phyloP scores from a whole-genome alignment of 64 coral and sea anemone species.

The Cladopsammia gracilis region DNA sequence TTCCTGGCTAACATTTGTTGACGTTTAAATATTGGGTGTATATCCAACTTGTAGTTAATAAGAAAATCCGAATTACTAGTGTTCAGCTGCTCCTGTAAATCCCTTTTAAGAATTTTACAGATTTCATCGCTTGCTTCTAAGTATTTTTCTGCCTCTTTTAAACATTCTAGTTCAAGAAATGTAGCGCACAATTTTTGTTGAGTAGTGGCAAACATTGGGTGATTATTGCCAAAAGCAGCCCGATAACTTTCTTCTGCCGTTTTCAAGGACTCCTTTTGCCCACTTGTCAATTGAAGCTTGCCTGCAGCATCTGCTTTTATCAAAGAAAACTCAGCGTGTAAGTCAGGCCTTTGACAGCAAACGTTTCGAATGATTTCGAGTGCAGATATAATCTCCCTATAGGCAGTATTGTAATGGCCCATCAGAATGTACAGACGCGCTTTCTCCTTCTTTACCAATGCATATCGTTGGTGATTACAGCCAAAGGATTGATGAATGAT shows the following conservation, averaged over 20 bases:
- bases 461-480: neutral
- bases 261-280: neutral
- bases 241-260: neutral
- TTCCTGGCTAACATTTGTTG: no score
- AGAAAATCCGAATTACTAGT: no score
- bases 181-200: neutral
- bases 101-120: neutral
- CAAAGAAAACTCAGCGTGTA: neutral
- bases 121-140: neutral
- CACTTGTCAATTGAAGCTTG: neutral
- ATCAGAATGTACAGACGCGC: neutral
- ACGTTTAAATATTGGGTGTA: no score
- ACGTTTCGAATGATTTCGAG: neutral
- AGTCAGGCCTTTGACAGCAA: neutral
- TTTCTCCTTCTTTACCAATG: neutral
- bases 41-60: no score
- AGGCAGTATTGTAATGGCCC: neutral
- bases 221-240: neutral
- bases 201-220: neutral
- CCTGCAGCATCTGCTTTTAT: neutral
- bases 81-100: neutral
- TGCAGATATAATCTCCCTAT: neutral
- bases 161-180: neutral
- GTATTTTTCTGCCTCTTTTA: neutral
- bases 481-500: neutral